Base-by-base conservation (phyloP, 2,888 invertebrate genomes). In the Drosophila borborema region DNA sequence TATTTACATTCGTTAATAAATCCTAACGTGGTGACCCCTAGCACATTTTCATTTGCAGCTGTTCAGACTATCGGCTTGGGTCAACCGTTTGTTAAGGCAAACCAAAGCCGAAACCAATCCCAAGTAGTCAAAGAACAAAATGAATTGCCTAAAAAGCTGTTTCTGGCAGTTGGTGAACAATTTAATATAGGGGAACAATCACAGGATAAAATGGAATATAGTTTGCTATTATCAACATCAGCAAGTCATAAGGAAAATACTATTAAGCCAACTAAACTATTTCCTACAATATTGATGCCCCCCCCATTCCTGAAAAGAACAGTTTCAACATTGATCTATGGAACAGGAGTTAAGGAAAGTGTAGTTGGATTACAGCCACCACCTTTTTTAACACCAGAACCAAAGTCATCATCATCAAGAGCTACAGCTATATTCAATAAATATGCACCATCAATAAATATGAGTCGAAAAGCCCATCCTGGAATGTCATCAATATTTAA, bases 141-240 rank as follows among this genome's bases (percentile, higher is more conserved):
- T 34, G 36, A 20, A 20, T 18, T 7, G 0, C 51, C 10, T 2
- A 71, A 81, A 10, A 61, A 69, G 7, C 20, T 78, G 3, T 77
- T 70, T 48, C 31, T 82, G 10, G 75, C 77, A 14, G 51, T 65
- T 20, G 83, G 82, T 1, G 75, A 77, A 28, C 51, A 66, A 5
- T 87, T 87, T 31, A 80, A 74, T 9, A 18, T 56, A 4, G 43
- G 45, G 2, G 16, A 28, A 40, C 16, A 16, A 5, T 16, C 5
- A 4, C 38, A 38, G 40, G 5, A 0, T 6, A 28, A 40, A 28
- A 18, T 20, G 14, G 36, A 36, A 31, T 8, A 36, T 34, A 51
- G 4, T 18, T 18, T 36, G 1, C 14, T 14, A 14, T n/a, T 49
- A n/a, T 9, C 28, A 49, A 31, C 28, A n/a, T 51, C 34, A 5